Evolutionary conservation across 2,113 vertebrate species (phyloP).

Genomic region (Azemiops feae): DNA sequence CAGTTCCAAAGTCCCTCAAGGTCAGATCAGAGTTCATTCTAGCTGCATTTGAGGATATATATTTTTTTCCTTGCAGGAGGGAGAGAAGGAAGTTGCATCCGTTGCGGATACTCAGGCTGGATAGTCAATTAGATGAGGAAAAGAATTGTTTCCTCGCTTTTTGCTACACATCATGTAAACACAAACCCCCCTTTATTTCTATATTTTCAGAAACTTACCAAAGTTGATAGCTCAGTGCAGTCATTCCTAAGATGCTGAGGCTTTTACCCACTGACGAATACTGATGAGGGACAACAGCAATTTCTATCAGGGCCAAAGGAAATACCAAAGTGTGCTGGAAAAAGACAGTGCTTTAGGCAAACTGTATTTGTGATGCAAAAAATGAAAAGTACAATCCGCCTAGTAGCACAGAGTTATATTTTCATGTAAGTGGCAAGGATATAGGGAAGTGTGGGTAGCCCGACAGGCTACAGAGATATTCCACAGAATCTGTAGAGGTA

Average conservation of each 20-base stretch:
- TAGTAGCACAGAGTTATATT: not conserved
- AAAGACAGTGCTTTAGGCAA: constrained; percentile 15
- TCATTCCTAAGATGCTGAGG: constrained; percentile 49
- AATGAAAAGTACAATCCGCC: not conserved
- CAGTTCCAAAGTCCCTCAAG: constrained; percentile 14
- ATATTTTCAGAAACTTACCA: constrained; percentile 64
- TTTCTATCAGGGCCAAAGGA: constrained; percentile 63
- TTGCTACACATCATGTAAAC: not conserved
- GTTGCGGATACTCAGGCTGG: not conserved
- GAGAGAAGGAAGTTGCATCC: not conserved
- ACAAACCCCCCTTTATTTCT: not conserved
- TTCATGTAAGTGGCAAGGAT: not conserved
- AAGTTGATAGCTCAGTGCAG: constrained; percentile 50
- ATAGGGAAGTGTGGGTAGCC: not conserved
- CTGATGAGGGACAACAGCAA: constrained; percentile 56
- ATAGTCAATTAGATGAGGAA: not conserved
- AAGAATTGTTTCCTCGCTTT: not conserved
- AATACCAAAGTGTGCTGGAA: constrained; percentile 68
- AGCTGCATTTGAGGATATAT: not conserved
- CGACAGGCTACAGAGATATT: not conserved
- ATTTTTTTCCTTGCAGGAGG: not conserved
- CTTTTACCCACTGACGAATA: constrained; percentile 70
- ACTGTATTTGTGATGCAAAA: rapidly evolving
- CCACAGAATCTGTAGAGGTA: not conserved
- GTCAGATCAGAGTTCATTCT: not conserved